Conservation (phyloP, 2,888 invertebrate species). For the Tillus elongatus region DNA sequence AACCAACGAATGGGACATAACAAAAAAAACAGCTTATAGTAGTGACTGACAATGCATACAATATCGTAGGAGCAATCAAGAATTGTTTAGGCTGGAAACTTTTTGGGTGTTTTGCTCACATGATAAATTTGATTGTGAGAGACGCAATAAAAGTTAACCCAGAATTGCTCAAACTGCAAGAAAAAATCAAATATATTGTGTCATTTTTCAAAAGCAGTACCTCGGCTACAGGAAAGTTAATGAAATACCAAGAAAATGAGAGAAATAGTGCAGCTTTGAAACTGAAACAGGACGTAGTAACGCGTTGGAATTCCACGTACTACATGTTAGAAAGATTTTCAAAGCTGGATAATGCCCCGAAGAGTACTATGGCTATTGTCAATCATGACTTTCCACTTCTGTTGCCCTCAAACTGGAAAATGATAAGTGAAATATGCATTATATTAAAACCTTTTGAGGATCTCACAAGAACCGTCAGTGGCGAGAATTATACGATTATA, state of each 20-base stretch:
- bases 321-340: constrained; percentile 14
- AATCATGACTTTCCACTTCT: constrained; percentile 4
- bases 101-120: constrained; percentile 19
- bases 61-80: constrained; percentile 14
- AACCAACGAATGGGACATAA: constrained; percentile 15
- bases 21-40: constrained; percentile 20
- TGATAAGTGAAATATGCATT: constrained; percentile 10
- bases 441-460: constrained; percentile 17
- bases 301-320: constrained; percentile 15
- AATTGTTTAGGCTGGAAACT: constrained; percentile 13
- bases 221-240: constrained; percentile 23
- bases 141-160: constrained; percentile 8
- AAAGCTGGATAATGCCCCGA: constrained; percentile 9
- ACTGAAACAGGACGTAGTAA: constrained; percentile 12
- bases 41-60: constrained; percentile 19
- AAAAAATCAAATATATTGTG: constrained; percentile 11
- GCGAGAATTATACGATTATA: not conserved
- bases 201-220: constrained; percentile 17
- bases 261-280: constrained; percentile 8
- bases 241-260: constrained; percentile 21
- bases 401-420: constrained; percentile 10
- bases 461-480: constrained; percentile 16
- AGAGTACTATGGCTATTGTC: constrained; percentile 8
- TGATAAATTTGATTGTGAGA: constrained; percentile 16
- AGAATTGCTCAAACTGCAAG: not conserved